A percentile compares a stretch with the other conserved stretches of the same genome.
These are phyloP conservation scores for Alexandromys fortis DNA, from an alignment of 2,113 vertebrate genomes.

Conservation along the genomic window DNA sequence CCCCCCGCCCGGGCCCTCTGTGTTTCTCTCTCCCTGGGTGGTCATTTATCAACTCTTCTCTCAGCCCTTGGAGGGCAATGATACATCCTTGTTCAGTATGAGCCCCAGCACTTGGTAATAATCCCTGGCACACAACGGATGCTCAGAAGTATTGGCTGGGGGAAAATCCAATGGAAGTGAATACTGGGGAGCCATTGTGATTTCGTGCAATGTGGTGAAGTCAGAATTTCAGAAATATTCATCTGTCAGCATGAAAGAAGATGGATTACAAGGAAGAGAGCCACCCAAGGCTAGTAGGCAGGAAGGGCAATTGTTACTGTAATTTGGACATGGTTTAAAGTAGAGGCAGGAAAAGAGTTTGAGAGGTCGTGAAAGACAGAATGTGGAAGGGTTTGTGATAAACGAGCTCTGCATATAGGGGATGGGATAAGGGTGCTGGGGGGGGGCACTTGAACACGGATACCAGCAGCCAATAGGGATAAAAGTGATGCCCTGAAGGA, in stretches of 20 bases:
- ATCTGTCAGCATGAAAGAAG: slow-evolving; percentile 70
- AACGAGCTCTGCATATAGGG: background rate
- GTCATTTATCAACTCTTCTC: slow-evolving; percentile 30
- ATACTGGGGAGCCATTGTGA: background rate
- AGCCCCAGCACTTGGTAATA: background rate
- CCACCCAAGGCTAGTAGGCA: slow-evolving; percentile 24
- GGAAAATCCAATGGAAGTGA: slow-evolving; percentile 37
- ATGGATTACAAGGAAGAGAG: slow-evolving; percentile 65
- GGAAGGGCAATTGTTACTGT: slow-evolving; percentile 36
- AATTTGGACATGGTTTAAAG: slow-evolving; percentile 47
- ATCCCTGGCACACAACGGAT: background rate
- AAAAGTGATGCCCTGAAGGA: background rate
- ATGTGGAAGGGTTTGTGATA: slow-evolving; percentile 22
- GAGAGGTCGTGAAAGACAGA: slow-evolving; percentile 55
- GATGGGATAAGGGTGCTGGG: rapidly evolving
- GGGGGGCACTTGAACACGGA: background rate
- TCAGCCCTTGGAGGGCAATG: background rate
- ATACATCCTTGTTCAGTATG: background rate
- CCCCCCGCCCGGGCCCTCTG: no score
- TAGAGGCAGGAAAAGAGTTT: slow-evolving; percentile 21
- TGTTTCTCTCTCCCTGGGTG: slow-evolving; percentile 27
- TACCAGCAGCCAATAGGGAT: background rate
- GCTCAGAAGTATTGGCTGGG: slow-evolving; percentile 6
- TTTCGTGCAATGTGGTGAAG: slow-evolving; percentile 51
- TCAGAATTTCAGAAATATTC: slow-evolving; percentile 72